Conservation (phyloP, 2,797 vertebrate genomes). For the Halcyon badia region DNA sequence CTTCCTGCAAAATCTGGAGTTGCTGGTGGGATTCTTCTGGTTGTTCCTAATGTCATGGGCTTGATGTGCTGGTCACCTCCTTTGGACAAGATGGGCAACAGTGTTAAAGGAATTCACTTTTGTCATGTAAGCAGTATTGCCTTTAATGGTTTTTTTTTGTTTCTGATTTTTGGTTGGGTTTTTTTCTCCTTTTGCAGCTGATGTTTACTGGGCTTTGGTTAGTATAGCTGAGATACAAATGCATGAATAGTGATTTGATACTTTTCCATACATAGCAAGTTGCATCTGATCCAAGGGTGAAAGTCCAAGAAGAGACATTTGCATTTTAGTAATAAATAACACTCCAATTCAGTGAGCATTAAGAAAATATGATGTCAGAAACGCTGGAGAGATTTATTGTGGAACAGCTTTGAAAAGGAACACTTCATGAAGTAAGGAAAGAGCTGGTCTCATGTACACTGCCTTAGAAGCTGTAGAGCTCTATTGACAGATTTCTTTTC, state of each 20-base stretch:
- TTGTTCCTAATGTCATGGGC: constrained; percentile 98
- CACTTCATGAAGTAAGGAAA: background rate
- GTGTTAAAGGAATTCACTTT: constrained; percentile 96
- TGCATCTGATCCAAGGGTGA: background rate
- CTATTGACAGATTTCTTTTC: background rate
- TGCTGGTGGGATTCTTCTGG: constrained; percentile 94
- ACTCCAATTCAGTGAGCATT: background rate
- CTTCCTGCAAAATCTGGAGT: constrained; percentile 97
- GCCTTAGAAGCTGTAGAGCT: background rate
- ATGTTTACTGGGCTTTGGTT: background rate
- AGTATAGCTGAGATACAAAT: background rate
- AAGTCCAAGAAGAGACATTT: background rate
- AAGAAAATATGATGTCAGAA: background rate
- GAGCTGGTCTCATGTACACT: background rate
- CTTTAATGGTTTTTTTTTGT: background rate
- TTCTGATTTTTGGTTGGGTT: background rate
- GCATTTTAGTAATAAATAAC: background rate
- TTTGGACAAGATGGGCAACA: constrained; percentile 97
- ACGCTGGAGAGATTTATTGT: background rate
- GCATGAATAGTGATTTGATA: background rate
- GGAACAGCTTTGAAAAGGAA: background rate
- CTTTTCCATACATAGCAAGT: background rate
- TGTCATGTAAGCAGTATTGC: constrained; percentile 88
- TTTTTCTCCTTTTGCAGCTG: background rate
- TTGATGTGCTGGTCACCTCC: constrained; percentile 99